These are phyloP conservation scores for Lasaia peninsularis DNA, from an alignment of 1,140 invertebrate species.

Conservation along the genomic window DNA sequence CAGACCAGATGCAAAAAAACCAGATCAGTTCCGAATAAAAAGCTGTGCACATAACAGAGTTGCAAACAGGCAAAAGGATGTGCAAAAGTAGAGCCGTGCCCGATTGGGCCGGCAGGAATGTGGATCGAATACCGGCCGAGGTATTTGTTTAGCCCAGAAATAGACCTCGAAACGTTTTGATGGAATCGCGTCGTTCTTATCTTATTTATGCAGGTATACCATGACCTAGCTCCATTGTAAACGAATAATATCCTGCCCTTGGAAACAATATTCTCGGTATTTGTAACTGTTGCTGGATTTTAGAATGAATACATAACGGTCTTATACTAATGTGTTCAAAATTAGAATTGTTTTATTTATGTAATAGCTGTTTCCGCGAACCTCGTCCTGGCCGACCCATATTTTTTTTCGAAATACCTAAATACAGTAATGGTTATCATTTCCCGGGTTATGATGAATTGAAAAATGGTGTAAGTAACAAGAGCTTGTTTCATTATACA, in stretches of 20 bases:
- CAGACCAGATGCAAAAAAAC: slow-evolving; percentile 39
- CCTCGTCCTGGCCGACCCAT: no score
- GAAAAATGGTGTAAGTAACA: no score
- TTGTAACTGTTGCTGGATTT: no score
- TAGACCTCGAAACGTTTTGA: slow-evolving; percentile 33
- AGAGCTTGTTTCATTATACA: no score
- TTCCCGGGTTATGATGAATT: no score
- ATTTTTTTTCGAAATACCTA: no score
- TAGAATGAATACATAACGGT: neutral
- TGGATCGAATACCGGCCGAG: slow-evolving; percentile 48
- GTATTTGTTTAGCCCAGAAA: slow-evolving; percentile 45
- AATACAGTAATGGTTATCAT: no score
- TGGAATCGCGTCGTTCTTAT: slow-evolving; percentile 21
- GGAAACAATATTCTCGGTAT: no score
- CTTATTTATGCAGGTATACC: neutral
- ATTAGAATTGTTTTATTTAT: no score
- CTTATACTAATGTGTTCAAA: no score
- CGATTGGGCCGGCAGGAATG: slow-evolving; percentile 51
- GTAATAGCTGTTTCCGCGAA: no score
- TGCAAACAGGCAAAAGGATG: slow-evolving; percentile 61
- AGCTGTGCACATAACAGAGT: slow-evolving; percentile 49
- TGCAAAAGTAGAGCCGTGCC: slow-evolving; percentile 61
- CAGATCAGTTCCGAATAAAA: slow-evolving; percentile 44
- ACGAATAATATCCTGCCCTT: neutral
- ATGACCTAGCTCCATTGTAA: neutral